Base-by-base conservation (phyloP, 1,140 invertebrate genomes). In the Dinothrombium tinctorium region DNA sequence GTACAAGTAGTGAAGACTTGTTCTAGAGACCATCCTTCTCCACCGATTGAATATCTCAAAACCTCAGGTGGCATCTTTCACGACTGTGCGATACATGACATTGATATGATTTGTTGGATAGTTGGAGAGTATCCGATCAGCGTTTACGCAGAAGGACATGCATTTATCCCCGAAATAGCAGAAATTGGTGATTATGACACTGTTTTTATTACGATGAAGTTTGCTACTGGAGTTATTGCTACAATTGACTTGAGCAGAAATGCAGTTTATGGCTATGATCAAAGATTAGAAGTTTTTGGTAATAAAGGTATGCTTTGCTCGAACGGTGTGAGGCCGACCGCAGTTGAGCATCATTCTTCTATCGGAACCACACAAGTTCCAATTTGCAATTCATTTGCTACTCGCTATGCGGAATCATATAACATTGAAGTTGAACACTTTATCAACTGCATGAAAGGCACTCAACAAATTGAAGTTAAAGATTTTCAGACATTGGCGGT, bases 1-100 rank as follows among this genome's bases (percentile, higher is more conserved):
- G 61, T 72, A 4, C 66, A 71, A 23, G 56, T 68, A 2, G 56
- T 76, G 2, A 73, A 71, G 54, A 63, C 65, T 0, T 65, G 64
- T 15, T 61, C 68, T 4, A 59, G 71, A 42, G 72, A 74, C 48
- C 67, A 66, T 12, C 67, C 71, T 4, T 49, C 69, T 20, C 71
- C 73, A 1, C 55, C 62, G 0, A 48, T 72, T 5, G 65, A 67
- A 0, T 76, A 73, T 49, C 54, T 74, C 3, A 64, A 62, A 47
- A 59, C 49, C 7, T 74, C 72, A 46, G 72, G 72, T 43, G 72
- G 72, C 12, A 72, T 76, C 25, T 73, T 72, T 48, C 69, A 73
- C 43, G 73, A 76, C 51, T 74, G 72, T 44, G 61, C 69, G 36
- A 70, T 76, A 5, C 73, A 76, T 46, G 73, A 76, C 53, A 66